Conservation (phyloP, 30 jellyfish, hydroid and myxozoan species). For the Turritopsis dohrnii region DNA sequence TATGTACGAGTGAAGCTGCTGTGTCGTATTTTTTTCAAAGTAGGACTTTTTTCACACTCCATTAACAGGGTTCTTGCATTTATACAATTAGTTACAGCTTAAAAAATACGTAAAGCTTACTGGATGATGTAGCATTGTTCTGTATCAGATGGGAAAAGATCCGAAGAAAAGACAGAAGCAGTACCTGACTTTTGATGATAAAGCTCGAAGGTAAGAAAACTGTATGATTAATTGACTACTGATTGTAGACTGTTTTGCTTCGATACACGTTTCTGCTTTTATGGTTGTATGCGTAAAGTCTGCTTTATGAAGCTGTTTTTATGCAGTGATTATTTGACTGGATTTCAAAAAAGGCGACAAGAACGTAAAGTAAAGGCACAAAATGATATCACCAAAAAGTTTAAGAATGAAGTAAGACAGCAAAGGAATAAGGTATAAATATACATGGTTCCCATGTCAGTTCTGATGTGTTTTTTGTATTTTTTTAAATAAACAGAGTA, state of each 20-base stretch:
- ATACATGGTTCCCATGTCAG: background rate
- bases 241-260: background rate
- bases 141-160: conserved; percentile 8
- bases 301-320: background rate
- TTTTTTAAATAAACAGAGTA: background rate
- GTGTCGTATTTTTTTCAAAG: no score
- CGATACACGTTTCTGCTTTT: background rate
- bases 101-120: no score
- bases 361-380: conserved; percentile 28
- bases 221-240: background rate
- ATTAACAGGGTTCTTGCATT: no score
- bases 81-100: no score
- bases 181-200: conserved; percentile 8
- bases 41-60: no score
- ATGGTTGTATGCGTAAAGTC: background rate
- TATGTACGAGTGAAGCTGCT: no score
- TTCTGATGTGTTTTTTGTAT: background rate
- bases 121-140: no score
- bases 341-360: conserved; percentile 22
- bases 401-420: conserved; percentile 11
- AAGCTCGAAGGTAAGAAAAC: conserved; percentile 11
- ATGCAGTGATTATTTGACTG: conserved; percentile 38
- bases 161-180: background rate
- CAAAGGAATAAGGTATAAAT: conserved; percentile 31
- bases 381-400: conserved; percentile 25